Evolutionary conservation across 2,888 invertebrate species (phyloP).

Genomic region (Chaitophorus viminalis): DNA sequence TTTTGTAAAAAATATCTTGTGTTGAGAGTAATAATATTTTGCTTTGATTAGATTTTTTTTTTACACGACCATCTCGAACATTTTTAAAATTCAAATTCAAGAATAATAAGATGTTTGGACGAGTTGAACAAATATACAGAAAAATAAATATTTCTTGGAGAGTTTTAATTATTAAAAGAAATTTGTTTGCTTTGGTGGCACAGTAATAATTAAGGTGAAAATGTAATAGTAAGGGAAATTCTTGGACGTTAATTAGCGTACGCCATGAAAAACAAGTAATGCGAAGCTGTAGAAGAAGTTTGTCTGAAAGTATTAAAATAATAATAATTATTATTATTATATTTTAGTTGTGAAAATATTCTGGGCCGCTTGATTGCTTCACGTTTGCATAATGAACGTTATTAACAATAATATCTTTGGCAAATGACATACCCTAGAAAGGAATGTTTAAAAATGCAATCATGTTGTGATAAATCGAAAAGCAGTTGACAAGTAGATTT

Average conservation of each 20-base stretch:
- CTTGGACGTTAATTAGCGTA: constrained; percentile 51
- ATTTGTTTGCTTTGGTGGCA: constrained; percentile 29
- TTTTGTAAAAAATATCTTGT: not conserved
- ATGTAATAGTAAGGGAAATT: constrained; percentile 32
- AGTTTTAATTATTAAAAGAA: constrained; percentile 47
- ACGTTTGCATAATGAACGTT: constrained; percentile 41
- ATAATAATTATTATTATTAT: constrained; percentile 31
- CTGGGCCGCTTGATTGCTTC: constrained; percentile 16
- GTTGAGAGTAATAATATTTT: not conserved
- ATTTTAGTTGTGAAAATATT: constrained; percentile 31
- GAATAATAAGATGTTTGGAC: constrained; percentile 13
- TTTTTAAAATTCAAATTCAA: constrained; percentile 17
- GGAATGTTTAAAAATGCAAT: not conserved
- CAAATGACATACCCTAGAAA: not conserved
- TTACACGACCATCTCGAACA: constrained; percentile 4
- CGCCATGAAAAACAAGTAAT: constrained; percentile 42
- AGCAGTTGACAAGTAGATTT: not conserved
- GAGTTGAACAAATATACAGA: not conserved
- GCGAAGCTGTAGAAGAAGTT: constrained; percentile 47
- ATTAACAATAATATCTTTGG: not conserved
- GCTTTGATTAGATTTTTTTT: constrained; percentile 15
- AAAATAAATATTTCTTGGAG: not conserved
- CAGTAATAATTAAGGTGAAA: constrained; percentile 49
- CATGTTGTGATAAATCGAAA: not conserved
- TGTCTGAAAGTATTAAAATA: constrained; percentile 12